Base-by-base conservation (phyloP, 2,797 vertebrate species). In the Fistularia tabacaria region DNA sequence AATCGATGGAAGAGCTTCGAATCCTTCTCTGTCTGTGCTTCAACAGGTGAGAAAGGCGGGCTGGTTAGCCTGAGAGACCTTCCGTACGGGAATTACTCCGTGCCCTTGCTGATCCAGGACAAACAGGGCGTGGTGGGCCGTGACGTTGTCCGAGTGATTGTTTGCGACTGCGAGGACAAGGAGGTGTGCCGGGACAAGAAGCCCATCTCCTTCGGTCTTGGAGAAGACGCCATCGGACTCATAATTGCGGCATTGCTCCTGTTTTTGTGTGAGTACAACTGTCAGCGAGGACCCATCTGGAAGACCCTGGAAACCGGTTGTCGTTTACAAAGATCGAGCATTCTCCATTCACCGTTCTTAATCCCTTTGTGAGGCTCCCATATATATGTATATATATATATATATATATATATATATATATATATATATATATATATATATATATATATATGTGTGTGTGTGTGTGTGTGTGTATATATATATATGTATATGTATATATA, bases 31-130 rank as follows among this genome's bases (percentile, higher is more conserved):
- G 63, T 50, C 7, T 8, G 8, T 42, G 38, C 46, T 42, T 47
- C 49, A 46, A 4, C 65, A 95, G 94, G 89, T 37, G 1, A 50
- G 0, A 85, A 83, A 44, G 82, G 46, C 6, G 86, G 87, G 14
- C 85, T 96, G 10, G 1, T 87, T 3, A 87, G 81, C 70, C 9
- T 53, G 50, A 80, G 56, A 62, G 52, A 10, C 8, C 89, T 95
- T 50, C 57, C 80, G 0, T 84, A 60, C 4, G 92, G 88, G 3
- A 88, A 83, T 56, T 92, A 93, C 70, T 69, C 65, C 0, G 77
- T 96, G 54, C 91, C 90, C 0, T 13, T 96, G 47, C 7, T 57
- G 38, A 88, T 94, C 46, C 54, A 72, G 46, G 94, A 95, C 64
- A 86, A 83, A 6, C 93, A 93, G 78, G 88, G 87, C 9, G 0